Conservation (phyloP, 2,113 vertebrate species). For the Pachycephala philippinensis region DNA sequence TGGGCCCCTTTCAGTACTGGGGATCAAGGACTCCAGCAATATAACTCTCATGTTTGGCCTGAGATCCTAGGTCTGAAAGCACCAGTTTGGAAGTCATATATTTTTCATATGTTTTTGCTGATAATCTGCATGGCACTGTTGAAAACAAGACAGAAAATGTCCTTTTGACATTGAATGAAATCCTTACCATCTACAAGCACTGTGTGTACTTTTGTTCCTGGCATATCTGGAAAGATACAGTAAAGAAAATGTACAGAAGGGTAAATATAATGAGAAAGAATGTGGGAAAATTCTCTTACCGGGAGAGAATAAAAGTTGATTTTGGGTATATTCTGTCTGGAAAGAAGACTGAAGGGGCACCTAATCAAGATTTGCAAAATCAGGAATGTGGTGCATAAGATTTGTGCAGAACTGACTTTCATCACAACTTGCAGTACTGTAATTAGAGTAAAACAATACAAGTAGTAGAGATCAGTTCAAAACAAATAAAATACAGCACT, state of each 20-base stretch:
- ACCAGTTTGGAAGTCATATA: background rate
- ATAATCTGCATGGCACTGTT: background rate
- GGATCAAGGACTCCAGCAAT: background rate
- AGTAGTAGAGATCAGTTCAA: background rate
- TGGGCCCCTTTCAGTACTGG: background rate
- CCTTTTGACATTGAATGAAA: background rate
- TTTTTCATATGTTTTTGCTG: background rate
- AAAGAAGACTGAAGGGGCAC: background rate
- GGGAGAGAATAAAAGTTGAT: background rate
- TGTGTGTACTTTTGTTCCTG: background rate
- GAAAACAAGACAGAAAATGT: background rate
- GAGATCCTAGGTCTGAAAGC: background rate
- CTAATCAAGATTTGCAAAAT: background rate
- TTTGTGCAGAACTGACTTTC: background rate
- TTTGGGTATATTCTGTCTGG: background rate
- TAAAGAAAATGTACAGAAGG: background rate
- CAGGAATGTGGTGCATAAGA: background rate
- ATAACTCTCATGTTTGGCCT: background rate
- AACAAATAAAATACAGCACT: background rate
- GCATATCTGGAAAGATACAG: background rate
- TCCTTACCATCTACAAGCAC: background rate
- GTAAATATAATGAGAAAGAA: background rate
- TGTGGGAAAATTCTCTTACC: background rate
- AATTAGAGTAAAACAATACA: background rate
- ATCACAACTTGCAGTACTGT: background rate